Evolutionary conservation across 2,113 vertebrate genomes (phyloP), one percentile per base, ranked within the genome.

Genomic region (Thryonomys swinderianus): DNA sequence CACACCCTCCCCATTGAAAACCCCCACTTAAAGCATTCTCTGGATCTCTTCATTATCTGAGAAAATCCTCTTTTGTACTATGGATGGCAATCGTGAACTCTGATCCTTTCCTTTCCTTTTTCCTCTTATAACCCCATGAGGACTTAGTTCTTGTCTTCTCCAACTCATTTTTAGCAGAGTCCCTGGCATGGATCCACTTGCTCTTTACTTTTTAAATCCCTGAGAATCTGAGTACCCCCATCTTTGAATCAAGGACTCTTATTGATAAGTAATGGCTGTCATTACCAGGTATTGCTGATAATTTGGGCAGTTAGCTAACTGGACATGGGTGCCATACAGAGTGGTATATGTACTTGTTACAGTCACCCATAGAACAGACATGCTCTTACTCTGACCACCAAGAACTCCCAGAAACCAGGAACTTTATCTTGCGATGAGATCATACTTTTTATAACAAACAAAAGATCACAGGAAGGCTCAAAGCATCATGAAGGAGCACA

Each of bases 361-460:
- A 20, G 10, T 6, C 11, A 57, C 8, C 14, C 30, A 37, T 3
- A 71, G 25, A 79, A 57, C 9, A 37, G 2, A 3, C 1, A 48
- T 37, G 16, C 7, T 23, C 0, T 34, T 13, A 20, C 11, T 21
- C 17, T 34, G 34, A 86, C 3, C 69, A 62, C 53, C 71, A 74
- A 93, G 69, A 96, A 67, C 25, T 93, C 30, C 66, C 61, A 45
- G 62, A 37, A 85, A 6, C 18, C 91, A 61, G 87, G 42, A 94
- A 62, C 14, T 81, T 11, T 79, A 2, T 51, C 76, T 74, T 67
- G 25, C 86, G 32, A 53, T 14, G 78, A 1, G 34, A 34, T 21
- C 40, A 5, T 3, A 11, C 7, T 89, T 85, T 88, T 83, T 16
- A 89, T 61, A 5, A 27, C 23, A 48, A 55, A 74, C 7, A 71